A percentile compares a stretch with the other conserved stretches of the same genome.
Evolutionary conservation across 2,888 invertebrate genomes (phyloP).

Genomic region (Celastrina argiolus): DNA sequence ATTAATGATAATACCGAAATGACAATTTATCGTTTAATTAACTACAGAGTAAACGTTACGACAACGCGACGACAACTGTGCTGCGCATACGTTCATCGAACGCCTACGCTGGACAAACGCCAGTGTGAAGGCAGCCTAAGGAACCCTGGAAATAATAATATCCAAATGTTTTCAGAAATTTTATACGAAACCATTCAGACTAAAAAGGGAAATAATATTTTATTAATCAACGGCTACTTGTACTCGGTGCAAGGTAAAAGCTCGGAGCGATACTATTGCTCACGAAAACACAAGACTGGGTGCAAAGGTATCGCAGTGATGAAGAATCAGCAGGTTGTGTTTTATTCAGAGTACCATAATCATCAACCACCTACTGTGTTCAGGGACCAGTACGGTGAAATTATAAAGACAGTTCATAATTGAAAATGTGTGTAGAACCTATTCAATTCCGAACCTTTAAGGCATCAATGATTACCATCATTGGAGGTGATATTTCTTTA

Average conservation of each 20-base stretch:
- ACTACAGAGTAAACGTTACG: too few relatives aligned
- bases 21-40: too few relatives aligned
- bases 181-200: constrained; percentile 38
- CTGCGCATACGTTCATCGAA: too few relatives aligned
- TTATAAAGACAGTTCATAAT: constrained; percentile 22
- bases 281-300: constrained; percentile 37
- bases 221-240: constrained; percentile 40
- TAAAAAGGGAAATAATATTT: constrained; percentile 38
- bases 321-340: constrained; percentile 28
- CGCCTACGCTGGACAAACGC: too few relatives aligned
- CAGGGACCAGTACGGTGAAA: constrained; percentile 29
- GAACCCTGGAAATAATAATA: not conserved
- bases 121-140: too few relatives aligned
- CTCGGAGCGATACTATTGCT: constrained; percentile 40
- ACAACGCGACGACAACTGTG: too few relatives aligned
- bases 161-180: constrained; percentile 30
- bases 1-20: too few relatives aligned
- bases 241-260: constrained; percentile 42
- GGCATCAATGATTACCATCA: too few relatives aligned
- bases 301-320: constrained; percentile 39
- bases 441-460: too few relatives aligned
- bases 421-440: too few relatives aligned
- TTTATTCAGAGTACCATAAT: constrained; percentile 35
- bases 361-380: constrained; percentile 37
- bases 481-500: too few relatives aligned